Evolutionary conservation across 2,797 vertebrate genomes (phyloP), one percentile per base, ranked within the genome.

Genomic region (Chromobotia macracanthus): DNA sequence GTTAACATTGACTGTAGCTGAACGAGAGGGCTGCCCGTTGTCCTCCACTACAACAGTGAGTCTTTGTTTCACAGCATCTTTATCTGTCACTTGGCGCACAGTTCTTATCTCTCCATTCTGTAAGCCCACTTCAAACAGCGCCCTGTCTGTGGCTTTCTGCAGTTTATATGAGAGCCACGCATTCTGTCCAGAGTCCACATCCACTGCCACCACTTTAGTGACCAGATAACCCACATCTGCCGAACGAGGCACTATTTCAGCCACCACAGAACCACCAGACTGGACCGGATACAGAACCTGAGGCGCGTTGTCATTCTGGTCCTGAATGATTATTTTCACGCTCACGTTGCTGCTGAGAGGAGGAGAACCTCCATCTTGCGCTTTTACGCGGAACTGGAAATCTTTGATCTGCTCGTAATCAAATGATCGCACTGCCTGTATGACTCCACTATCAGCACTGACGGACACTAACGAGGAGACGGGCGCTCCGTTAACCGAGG

Each of bases 341-440:
- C n/a, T n/a, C n/a, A n/a, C n/a, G n/a, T n/a, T n/a, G n/a, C n/a
- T n/a, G n/a, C n/a, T n/a, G n/a, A n/a, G n/a, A n/a, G n/a, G n/a
- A n/a, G n/a, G n/a, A n/a, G n/a, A n/a, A n/a, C n/a, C n/a, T n/a
- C n/a, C n/a, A n/a, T 90, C 44, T 51, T 55, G 28, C 5, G 18
- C 50, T 16, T 67, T 61, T 80, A 9, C 28, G 21, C 50, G 69
- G 50, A 92, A 87, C 76, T 90, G 87, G 60, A 92, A 91, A 66
- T 92, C 86, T 83, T 93, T 94, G 21, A 93, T 89, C 69, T 93
- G 90, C 79, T 94, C 94, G 0, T 94, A 94, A 82, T 94, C 93
- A 84, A 94, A 89, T 71, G 92, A 89, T 77, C 87, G 84, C 38
- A 89, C 84, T 53, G 90, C 87, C 63, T 90, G 87, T 55, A 92